Evolutionary conservation across 2,113 vertebrate species (phyloP), one percentile per base, ranked within the genome.

Genomic region (Caracal caracal): DNA sequence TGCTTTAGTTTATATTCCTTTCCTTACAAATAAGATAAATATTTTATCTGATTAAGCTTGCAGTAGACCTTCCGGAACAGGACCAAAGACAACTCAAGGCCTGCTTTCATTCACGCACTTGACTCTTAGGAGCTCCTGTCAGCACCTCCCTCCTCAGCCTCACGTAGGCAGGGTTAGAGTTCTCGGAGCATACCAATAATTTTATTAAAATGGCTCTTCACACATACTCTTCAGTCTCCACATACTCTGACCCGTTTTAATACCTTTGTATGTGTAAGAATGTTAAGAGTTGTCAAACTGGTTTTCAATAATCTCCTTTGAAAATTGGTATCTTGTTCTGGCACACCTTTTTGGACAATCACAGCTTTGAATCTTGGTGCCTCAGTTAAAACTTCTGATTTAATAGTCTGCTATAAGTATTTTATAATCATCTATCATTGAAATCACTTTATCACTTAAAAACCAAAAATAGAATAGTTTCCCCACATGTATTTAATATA

Each of bases 251-350:
- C n/a, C 17, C n/a, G n/a, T 47, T 71, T 88, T 53, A 80, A 28
- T 70, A 80, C 19, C 16, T 85, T 71, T 37, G 2, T 51, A 56
- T 20, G 30, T 37, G 11, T 92, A 92, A 82, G 66, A 76, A 95
- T 92, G 40, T 81, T 92, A 71, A 88, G 76, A 93, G 79, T 83
- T 59, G 79, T 82, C 26, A 2, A 96, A 95, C 59, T 83, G 68
- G 75, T 96, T 96, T 94, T 96, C 61, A 95, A 82, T 73, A 81
- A 86, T 66, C 73, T 90, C 66, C 53, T 92, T 91, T 90, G 91
- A 96, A 92, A 92, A 83, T 17, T 86, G 71, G 35, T 59, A 85
- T 80, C 71, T 93, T 92, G 56, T 85, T 65, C 79, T 91, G 83
- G 73, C 93, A 93, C 30, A 93, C 1, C 3, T 70, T 43, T 95